These are phyloP conservation scores for Silurus glanis DNA, from an alignment of 2,113 vertebrate genomes.

Conservation along the genomic window DNA sequence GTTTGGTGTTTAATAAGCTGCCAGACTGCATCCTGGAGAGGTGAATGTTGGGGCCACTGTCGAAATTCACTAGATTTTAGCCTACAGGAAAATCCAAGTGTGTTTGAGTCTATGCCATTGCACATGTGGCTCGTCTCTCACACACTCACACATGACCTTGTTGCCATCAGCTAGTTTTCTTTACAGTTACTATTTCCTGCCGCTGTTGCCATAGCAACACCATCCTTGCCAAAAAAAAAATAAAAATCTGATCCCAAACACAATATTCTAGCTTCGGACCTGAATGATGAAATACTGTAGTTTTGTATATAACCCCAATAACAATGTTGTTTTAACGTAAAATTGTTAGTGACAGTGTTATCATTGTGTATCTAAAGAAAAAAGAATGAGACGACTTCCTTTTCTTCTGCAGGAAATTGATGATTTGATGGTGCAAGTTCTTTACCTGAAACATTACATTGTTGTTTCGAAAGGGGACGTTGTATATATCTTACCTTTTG, in stretches of 20 bases:
- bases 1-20: background rate
- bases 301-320: background rate
- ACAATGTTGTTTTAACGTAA: background rate
- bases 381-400: background rate
- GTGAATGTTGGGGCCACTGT: background rate
- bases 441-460: background rate
- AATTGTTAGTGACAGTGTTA: background rate
- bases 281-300: background rate
- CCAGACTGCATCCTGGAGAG: background rate
- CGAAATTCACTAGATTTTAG: background rate
- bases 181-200: slow-evolving; percentile 50
- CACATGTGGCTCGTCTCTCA: background rate
- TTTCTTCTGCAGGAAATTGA: background rate
- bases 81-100: background rate
- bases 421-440: background rate
- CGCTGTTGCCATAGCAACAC: slow-evolving; percentile 55
- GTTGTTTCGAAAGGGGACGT: background rate
- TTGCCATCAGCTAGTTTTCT: slow-evolving; percentile 14
- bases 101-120: background rate
- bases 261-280: background rate
- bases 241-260: background rate
- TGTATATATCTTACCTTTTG: background rate
- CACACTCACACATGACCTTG: slow-evolving; percentile 1
- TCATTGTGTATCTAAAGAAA: background rate
- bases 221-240: background rate